Conservation (phyloP, 2,113 vertebrate species). For the Arothron firmamentum region DNA sequence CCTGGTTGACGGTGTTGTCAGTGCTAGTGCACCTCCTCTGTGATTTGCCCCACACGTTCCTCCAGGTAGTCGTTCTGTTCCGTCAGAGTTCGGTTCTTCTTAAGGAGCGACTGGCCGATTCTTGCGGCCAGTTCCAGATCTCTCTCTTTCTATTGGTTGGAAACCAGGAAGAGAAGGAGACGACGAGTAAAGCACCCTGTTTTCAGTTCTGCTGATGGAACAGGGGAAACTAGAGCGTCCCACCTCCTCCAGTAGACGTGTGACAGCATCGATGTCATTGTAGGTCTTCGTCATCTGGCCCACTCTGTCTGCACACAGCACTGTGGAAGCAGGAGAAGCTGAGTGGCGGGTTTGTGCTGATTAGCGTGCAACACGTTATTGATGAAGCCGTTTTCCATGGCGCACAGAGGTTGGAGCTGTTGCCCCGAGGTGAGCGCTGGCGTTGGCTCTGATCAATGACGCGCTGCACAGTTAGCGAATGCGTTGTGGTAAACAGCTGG, state of each 20-base stretch:
- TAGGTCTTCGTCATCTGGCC: constrained; percentile 99
- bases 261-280: constrained; percentile 98
- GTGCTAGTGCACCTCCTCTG: constrained; percentile 85
- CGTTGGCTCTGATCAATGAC: constrained; percentile 44
- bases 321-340: constrained; percentile 60
- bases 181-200: neutral
- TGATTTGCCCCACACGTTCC: constrained; percentile 89
- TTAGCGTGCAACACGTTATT: constrained; percentile 2
- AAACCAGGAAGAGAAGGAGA: neutral
- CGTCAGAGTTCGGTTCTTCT: constrained; percentile 89
- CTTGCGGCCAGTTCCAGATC: constrained; percentile 94
- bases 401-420: constrained; percentile 6
- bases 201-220: neutral
- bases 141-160: constrained; percentile 86
- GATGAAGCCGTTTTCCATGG: constrained; percentile 42
- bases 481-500: constrained; percentile 8
- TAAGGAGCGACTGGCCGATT: constrained; percentile 93
- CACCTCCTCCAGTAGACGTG: constrained; percentile 97
- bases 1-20: neutral
- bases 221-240: constrained; percentile 24
- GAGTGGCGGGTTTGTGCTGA: neutral
- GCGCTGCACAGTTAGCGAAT: constrained; percentile 15
- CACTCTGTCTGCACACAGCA: constrained; percentile 98
- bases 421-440: constrained; percentile 9
- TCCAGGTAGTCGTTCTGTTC: constrained; percentile 93